Base-by-base conservation (phyloP, 2,888 invertebrate genomes). In the Ophioninae sp. region DNA sequence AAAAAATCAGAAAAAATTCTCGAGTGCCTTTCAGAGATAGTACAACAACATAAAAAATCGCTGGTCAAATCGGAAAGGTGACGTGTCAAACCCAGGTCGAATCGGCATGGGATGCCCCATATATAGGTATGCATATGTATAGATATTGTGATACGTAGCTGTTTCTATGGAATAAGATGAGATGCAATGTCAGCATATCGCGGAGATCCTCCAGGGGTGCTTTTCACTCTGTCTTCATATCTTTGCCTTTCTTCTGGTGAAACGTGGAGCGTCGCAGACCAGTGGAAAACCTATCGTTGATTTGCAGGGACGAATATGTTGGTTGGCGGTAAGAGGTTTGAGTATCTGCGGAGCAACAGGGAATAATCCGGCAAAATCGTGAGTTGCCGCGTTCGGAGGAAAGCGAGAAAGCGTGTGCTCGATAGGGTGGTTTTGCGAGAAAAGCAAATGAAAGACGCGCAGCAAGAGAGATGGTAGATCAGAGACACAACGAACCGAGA, bases 111-210 rank as follows among this genome's bases (percentile, higher is more conserved):
- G n/a, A n/a, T n/a, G n/a, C n/a, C n/a, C n/a, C n/a, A n/a, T n/a
- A n/a, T 30, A 30, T 30, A 30, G 30, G 30, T 30, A 30, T 30
- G 3, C 30, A 30, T 30, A 30, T 30, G 3, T 30, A 51, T 51
- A 51, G 13, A 13, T 37, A 6, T 64, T 64, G 64, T 39, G 17
- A 64, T n/a, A 23, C 20, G 68, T 63, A 20, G 73, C 44, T n/a
- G 73, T 81, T 83, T 59, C 51, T 68, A 22, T 22, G 58, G 39
- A 67, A 23, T 61, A 58, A 64, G 64, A 61, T 58, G 69, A 51
- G 63, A 72, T 39, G 85, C 87, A 72, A 78, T 74, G 91, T 90
- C 90, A 90, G 91, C 91, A 88, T 75, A 90, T 88, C 85, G 65
- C 61, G 83, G 78, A 86, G 85, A 83, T 85, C 80, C 56, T 74